Evolutionary conservation across 1,140 invertebrate species (phyloP).

Genomic region (Tetragnatha versicolor): DNA sequence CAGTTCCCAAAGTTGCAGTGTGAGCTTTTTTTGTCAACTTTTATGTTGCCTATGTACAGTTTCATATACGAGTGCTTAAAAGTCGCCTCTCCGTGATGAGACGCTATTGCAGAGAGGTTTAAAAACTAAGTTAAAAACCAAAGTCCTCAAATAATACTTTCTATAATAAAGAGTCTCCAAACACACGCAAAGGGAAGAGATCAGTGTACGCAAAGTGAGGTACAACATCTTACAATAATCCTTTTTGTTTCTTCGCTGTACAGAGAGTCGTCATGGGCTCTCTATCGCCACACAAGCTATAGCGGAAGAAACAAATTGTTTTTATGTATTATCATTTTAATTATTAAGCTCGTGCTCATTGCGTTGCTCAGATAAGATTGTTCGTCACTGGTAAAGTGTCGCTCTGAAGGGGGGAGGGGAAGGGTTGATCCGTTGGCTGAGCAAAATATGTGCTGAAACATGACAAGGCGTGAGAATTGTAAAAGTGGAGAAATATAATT

Average conservation of each 20-base stretch:
- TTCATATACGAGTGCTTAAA: neutral
- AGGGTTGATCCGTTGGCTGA: conserved; percentile 40
- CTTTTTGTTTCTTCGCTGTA: conserved; percentile 30
- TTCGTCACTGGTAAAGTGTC: conserved; percentile 23
- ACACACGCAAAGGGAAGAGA: conserved; percentile 24
- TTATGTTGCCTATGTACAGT: conserved; percentile 15
- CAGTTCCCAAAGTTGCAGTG: conserved; percentile 31
- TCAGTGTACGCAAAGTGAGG: conserved; percentile 44
- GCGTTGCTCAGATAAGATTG: conserved; percentile 36
- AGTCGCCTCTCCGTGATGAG: neutral
- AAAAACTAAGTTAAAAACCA: conserved; percentile 1
- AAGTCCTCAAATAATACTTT: conserved; percentile 11
- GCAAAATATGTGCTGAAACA: conserved; percentile 50
- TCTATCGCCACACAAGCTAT: conserved; percentile 16
- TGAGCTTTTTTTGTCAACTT: conserved; percentile 9
- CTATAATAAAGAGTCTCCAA: conserved; percentile 4
- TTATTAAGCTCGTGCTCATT: conserved; percentile 54
- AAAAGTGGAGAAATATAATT: conserved; percentile 51
- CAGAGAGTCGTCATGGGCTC: conserved; percentile 14
- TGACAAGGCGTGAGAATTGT: conserved; percentile 50
- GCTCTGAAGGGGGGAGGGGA: conserved; percentile 1
- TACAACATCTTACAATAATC: conserved; percentile 11
- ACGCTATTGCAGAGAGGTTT: conserved; percentile 2
- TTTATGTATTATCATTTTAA: conserved; percentile 30
- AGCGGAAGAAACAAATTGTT: conserved; percentile 44